Percentiles rank a stretch among this genome's conserved stretches.
Evolutionary conservation across 2,113 vertebrate genomes (phyloP).

Genomic region (Oncorhynchus clarkii): DNA sequence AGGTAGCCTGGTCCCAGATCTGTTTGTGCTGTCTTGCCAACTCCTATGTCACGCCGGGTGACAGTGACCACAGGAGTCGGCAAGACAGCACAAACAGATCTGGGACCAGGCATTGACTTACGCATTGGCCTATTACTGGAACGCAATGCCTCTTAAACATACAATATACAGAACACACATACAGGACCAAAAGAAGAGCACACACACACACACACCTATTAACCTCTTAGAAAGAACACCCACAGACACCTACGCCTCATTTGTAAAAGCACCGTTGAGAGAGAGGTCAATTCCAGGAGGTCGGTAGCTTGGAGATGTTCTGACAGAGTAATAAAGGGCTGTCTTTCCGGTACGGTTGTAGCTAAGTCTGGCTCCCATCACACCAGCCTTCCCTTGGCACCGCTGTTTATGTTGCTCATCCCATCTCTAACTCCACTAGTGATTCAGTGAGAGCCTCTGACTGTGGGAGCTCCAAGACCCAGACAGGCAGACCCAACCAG

Average conservation of each 20-base stretch:
- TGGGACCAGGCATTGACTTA: neutral
- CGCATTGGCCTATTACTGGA: neutral
- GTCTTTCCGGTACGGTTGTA: neutral
- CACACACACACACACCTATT: neutral
- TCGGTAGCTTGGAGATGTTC: constrained; percentile 17
- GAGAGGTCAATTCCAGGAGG: constrained; percentile 27
- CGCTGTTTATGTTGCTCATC: constrained; percentile 23
- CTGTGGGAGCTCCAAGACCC: no score
- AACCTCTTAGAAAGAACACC: neutral
- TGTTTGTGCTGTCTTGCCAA: no score
- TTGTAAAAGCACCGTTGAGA: neutral
- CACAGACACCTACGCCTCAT: neutral
- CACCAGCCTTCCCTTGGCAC: constrained; percentile 15
- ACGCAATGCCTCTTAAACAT: neutral
- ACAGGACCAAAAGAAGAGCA: neutral
- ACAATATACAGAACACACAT: neutral
- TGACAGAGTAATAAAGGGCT: constrained; percentile 30
- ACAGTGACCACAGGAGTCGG: no score
- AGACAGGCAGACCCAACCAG: no score
- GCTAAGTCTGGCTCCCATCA: constrained; percentile 34
- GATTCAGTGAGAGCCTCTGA: neutral
- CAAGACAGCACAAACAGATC: no score
- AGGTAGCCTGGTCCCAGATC: no score
- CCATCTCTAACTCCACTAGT: constrained; percentile 4
- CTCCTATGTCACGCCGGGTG: no score